A percentile compares a stretch with the other conserved stretches of the same genome.
phyloP scores from a whole-genome alignment of 2,797 vertebrate species.

The Acrocephalus scirpaceus region DNA sequence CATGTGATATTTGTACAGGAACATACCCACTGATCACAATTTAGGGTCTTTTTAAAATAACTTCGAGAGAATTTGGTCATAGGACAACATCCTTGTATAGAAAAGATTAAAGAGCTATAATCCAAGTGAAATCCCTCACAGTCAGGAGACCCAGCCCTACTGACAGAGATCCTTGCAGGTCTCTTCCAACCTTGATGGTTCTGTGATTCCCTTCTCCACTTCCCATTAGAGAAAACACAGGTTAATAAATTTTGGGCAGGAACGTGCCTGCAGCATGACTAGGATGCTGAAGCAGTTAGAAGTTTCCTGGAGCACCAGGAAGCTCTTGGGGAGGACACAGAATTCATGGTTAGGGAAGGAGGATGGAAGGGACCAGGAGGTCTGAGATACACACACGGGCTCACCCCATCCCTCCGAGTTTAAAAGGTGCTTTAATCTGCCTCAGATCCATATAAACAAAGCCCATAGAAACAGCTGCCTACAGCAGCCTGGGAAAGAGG shows the following conservation, averaged over 20 bases:
- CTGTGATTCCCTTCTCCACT: neutral
- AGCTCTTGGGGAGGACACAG: neutral
- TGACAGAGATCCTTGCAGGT: neutral
- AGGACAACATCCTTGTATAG: neutral
- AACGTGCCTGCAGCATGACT: neutral
- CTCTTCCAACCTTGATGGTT: neutral
- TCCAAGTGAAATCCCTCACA: neutral
- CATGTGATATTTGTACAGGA: neutral
- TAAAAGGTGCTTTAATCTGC: conserved; percentile 9
- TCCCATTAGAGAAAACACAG: fast-evolving
- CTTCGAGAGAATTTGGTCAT: neutral
- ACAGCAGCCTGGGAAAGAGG: neutral
- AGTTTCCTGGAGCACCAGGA: neutral
- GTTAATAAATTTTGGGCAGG: neutral
- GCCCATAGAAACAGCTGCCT: neutral
- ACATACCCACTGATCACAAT: neutral
- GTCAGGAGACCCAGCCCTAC: neutral
- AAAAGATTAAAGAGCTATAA: neutral
- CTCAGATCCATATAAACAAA: conserved; percentile 9
- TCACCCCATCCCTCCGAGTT: neutral
- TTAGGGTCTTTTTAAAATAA: neutral
- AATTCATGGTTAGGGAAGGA: neutral
- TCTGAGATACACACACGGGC: neutral
- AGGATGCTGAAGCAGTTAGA: neutral
- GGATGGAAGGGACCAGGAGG: neutral